A percentile compares a stretch with the other conserved stretches of the same genome.
phyloP scores from a whole-genome alignment of 1,140 invertebrate genomes.

The Whitmania pigra region DNA sequence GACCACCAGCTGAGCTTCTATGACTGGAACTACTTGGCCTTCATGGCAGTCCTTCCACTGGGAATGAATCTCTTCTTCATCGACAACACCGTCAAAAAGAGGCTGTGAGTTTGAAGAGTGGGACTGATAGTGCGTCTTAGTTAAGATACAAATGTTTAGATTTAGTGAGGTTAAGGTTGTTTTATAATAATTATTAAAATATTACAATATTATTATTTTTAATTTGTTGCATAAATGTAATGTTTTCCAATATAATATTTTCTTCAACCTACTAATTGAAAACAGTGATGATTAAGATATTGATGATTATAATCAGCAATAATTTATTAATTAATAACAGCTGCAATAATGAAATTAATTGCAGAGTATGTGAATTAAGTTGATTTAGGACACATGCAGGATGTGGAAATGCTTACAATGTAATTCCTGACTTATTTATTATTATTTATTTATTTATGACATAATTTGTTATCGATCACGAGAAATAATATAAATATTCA shows the following conservation, averaged over 20 bases:
- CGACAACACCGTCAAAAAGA: slow-evolving; percentile 63
- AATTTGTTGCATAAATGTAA: background rate
- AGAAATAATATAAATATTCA: too few relatives aligned
- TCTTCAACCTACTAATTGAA: background rate
- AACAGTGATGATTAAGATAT: background rate
- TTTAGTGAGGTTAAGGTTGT: background rate
- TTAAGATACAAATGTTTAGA: background rate
- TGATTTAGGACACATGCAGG: too few relatives aligned
- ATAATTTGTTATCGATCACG: too few relatives aligned
- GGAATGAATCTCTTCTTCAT: slow-evolving; percentile 83
- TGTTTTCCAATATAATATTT: background rate
- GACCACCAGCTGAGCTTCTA: slow-evolving; percentile 64
- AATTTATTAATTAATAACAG: background rate
- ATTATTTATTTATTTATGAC: too few relatives aligned
- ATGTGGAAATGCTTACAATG: too few relatives aligned
- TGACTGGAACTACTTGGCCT: slow-evolving; percentile 83
- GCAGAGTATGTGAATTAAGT: too few relatives aligned
- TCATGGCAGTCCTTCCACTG: slow-evolving; percentile 72
- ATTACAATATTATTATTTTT: too few relatives aligned
- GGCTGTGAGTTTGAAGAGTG: slow-evolving; percentile 38
- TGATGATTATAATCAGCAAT: background rate
- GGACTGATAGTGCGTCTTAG: background rate
- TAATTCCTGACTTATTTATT: too few relatives aligned
- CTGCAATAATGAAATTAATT: background rate
- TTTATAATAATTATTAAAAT: too few relatives aligned